Conservation (phyloP, 2,113 vertebrate species). For the Narcine bancroftii region DNA sequence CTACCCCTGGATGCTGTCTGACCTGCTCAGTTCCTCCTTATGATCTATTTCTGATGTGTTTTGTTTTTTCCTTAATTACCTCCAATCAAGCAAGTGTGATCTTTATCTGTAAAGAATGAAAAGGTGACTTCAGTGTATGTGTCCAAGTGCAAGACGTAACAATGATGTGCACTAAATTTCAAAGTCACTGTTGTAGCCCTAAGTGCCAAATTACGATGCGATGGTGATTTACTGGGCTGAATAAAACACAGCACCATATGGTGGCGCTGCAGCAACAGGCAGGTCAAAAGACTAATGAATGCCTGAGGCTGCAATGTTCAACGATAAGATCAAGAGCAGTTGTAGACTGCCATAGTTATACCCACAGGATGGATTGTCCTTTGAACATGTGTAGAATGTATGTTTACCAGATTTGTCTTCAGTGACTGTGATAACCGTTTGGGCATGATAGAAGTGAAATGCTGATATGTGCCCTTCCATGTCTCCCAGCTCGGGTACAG, state of each 20-base stretch:
- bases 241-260: conserved; percentile 4
- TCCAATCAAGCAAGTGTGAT: neutral
- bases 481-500: neutral
- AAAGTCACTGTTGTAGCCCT: neutral
- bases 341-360: neutral
- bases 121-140: neutral
- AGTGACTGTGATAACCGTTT: conserved; percentile 7
- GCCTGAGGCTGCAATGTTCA: neutral
- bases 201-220: neutral
- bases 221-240: conserved; percentile 20
- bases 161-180: neutral
- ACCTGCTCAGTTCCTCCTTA: too few species aligned
- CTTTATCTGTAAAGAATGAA: neutral
- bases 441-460: neutral
- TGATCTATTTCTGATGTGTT: too few species aligned
- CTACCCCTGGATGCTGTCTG: too few species aligned
- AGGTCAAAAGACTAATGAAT: conserved; percentile 6
- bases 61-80: neutral
- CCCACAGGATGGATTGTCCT: neutral
- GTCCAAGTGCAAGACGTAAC: neutral
- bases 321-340: neutral
- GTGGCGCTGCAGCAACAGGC: neutral
- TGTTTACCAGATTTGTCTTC: neutral
- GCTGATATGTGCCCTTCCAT: neutral
- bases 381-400: conserved; percentile 19